Conservation (phyloP, 2,113 vertebrate genomes). For the Picathartes gymnocephalus region DNA sequence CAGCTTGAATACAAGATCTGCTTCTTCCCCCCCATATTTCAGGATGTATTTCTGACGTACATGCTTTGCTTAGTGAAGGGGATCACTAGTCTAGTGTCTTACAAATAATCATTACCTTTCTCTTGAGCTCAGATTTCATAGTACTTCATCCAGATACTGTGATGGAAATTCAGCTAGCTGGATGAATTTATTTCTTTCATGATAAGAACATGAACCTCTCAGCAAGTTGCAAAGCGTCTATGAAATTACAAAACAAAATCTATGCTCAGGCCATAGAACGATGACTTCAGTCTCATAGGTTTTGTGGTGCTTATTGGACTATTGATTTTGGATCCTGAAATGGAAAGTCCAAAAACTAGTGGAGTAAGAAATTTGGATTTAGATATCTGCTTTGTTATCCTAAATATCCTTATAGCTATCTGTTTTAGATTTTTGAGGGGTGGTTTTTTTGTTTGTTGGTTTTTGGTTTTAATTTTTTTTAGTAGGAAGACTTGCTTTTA, state of each 20-base stretch:
- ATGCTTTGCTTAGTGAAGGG: not conserved
- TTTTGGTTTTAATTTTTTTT: too few relatives aligned
- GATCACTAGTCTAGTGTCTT: not conserved
- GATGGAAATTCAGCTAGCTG: not conserved
- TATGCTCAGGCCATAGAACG: not conserved
- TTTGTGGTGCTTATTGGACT: not conserved
- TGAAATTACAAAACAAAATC: not conserved
- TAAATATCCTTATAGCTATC: not conserved
- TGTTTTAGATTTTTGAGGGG: not conserved
- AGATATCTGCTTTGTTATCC: not conserved
- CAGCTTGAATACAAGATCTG: not conserved
- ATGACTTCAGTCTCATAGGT: not conserved
- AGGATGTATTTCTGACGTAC: not conserved
- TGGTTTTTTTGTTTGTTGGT: not conserved
- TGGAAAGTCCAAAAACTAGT: not conserved
- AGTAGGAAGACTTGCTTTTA: not conserved
- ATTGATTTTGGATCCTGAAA: not conserved
- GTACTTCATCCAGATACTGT: not conserved
- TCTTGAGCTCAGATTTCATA: not conserved
- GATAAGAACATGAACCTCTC: not conserved
- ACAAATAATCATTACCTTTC: not conserved
- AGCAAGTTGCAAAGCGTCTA: not conserved
- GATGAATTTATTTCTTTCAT: not conserved
- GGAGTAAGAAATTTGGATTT: not conserved
- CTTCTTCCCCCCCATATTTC: not conserved